Conservation (phyloP, 2,888 invertebrate genomes). For the Polyploca ridens region DNA sequence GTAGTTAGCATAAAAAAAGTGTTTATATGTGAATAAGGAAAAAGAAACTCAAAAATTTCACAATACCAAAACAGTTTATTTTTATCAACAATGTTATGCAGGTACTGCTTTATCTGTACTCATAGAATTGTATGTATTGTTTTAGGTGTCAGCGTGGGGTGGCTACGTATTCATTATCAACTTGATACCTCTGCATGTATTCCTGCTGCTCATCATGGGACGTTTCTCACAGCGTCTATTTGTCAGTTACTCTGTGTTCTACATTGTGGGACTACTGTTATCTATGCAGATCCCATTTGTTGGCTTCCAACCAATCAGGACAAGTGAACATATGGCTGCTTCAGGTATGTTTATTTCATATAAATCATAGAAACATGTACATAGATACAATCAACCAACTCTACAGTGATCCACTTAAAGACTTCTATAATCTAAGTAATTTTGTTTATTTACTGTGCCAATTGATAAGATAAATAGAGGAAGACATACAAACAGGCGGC, state of each 20-base stretch:
- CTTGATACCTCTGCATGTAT: conserved; percentile 98
- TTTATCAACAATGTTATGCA: too few species aligned
- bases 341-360: conserved; percentile 85
- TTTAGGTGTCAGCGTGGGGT: conserved; percentile 98
- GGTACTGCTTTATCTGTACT: background rate
- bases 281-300: conserved; percentile 99
- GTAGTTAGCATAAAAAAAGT: too few species aligned
- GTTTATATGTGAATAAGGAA: too few species aligned
- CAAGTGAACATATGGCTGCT: conserved; percentile 99
- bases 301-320: conserved; percentile 99
- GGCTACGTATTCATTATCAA: conserved; percentile 99
- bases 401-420: too few species aligned
- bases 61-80: too few species aligned
- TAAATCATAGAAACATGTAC: background rate
- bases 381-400: too few species aligned
- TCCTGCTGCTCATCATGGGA: conserved; percentile 97
- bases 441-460: too few species aligned
- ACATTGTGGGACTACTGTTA: conserved; percentile 96
- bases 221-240: conserved; percentile 96
- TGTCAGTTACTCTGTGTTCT: conserved; percentile 98
- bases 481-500: too few species aligned
- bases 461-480: too few species aligned
- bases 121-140: too few species aligned
- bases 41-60: too few species aligned
- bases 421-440: too few species aligned